Evolutionary conservation across 2,797 vertebrate genomes (phyloP), one percentile per base, ranked within the genome.

Genomic region (Morus bassanus): DNA sequence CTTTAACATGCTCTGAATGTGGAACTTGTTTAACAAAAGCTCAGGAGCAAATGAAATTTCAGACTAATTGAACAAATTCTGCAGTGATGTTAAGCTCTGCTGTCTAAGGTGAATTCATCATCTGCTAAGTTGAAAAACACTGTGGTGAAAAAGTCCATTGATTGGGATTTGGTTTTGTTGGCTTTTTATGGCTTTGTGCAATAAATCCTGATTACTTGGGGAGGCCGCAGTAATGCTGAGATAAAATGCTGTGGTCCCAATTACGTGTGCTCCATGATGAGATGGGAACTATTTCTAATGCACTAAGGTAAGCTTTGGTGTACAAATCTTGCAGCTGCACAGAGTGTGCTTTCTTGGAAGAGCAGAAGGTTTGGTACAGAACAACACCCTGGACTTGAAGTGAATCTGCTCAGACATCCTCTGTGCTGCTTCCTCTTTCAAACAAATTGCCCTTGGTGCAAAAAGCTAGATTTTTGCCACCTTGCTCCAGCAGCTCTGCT

Each of bases 111-210:
- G 50, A 83, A 93, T 89, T 70, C 8, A 5, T 93, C 50, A 51
- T 89, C 61, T 88, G 56, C 63, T 80, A 64, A 89, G 63, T 77
- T 77, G 70, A 85, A 83, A 88, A 95, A 79, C 23, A 30, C 94
- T 96, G 91, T 97, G 95, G 95, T 97, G 84, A 96, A 95, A 97
- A 97, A 96, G 82, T 94, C 96, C 93, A 95, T 88, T 57, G 83
- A 89, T 65, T 15, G 76, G 82, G 72, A 64, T 84, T 92, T 93
- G 92, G 82, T 45, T 70, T 87, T 85, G 50, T 50, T 88, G 48
- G 88, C 85, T 91, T 76, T 94, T 75, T 76, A 53, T 53, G 80
- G 77, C 72, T 89, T 93, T 85, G 69, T 67, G 41, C 88, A 86
- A 50, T 76, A 92, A 88, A 88, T 64, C 41, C 85, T 46, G 51